Conservation (phyloP, 2,797 vertebrate species). For the Enoplosus armatus region DNA sequence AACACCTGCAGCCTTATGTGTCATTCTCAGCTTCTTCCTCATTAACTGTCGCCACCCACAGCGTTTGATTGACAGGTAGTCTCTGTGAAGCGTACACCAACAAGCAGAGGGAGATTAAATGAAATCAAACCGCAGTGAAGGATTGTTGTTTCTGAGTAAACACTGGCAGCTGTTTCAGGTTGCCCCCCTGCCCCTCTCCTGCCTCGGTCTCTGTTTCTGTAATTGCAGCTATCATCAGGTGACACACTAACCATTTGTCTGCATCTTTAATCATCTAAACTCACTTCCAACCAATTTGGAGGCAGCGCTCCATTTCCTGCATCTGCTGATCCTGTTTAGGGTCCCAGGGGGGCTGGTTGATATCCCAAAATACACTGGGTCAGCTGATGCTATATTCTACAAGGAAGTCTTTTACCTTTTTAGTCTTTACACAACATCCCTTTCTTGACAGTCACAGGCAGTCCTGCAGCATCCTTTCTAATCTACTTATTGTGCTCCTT, state of each 20-base stretch:
- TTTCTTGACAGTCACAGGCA: not conserved
- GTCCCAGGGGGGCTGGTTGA: not conserved
- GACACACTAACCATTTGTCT: not conserved
- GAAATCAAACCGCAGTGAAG: no score
- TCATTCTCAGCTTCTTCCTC: not conserved
- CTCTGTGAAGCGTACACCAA: no score
- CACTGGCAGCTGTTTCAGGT: no score
- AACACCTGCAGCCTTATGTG: no score
- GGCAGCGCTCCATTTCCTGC: not conserved
- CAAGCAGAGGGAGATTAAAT: not conserved
- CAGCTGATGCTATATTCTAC: not conserved
- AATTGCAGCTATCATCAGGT: conserved; percentile 19
- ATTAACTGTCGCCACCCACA: not conserved
- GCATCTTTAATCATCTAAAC: not conserved
- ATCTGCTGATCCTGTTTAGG: not conserved
- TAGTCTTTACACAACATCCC: no score
- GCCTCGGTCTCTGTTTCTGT: not conserved
- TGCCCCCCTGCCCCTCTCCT: conserved; percentile 1
- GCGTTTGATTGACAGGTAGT: not conserved
- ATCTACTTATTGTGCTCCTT: no score
- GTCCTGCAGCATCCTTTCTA: no score
- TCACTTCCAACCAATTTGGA: not conserved
- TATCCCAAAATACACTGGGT: not conserved
- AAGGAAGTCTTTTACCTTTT: no score
- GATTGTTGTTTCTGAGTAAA: no score